Base-by-base conservation (phyloP, 1,140 invertebrate genomes). In the Maconellicoccus hirsutus region DNA sequence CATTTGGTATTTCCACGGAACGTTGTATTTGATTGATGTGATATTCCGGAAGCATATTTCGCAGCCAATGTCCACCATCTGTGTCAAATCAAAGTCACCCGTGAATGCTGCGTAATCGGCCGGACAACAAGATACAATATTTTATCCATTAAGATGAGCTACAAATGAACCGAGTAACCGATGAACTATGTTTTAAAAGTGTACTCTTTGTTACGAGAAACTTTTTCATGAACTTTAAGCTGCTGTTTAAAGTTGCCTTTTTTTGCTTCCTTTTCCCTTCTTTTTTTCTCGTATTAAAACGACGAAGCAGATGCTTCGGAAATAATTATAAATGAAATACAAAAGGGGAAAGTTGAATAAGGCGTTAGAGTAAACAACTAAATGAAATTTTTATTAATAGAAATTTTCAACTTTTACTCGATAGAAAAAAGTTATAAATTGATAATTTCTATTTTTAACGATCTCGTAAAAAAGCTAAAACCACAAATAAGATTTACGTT, bases 381-480 rank as follows among this genome's bases (percentile, higher is more conserved):
- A 52, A 52, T 52, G 42, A 52, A 52, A 52, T 52, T 52, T 52
- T 52, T 52, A 52, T 52, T 52, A 52, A 52, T 52, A 52, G 42
- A 52, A 52, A 16, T 52, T 52, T 16, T 52, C n/a, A 52, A 52
- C 42, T 52, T 52, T 52, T 4, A 6, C 3, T 33, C 29, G 29
- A 33, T 6, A 33, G 12, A 33, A 33, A 33, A 33, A 33, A 33
- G 29, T 6, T 6, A 3, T 33, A 12, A 33, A 33, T 33, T 6
- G 12, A 33, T 33, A 33, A 33, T 33, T 6, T 33, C 29, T 33
- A 33, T 33, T 33, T 33, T 33, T 33, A 33, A 33, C 29, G 12
- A 12, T 3, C 29, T 33, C 12, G 12, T 33, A 33, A 33, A 33
- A 12, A 33, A 33, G 29, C 3, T 33, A 6, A 33, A 33, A 33